These are phyloP conservation scores for Argyresthia goedartella DNA, from an alignment of 2,888 invertebrate species.

Conservation along the genomic window DNA sequence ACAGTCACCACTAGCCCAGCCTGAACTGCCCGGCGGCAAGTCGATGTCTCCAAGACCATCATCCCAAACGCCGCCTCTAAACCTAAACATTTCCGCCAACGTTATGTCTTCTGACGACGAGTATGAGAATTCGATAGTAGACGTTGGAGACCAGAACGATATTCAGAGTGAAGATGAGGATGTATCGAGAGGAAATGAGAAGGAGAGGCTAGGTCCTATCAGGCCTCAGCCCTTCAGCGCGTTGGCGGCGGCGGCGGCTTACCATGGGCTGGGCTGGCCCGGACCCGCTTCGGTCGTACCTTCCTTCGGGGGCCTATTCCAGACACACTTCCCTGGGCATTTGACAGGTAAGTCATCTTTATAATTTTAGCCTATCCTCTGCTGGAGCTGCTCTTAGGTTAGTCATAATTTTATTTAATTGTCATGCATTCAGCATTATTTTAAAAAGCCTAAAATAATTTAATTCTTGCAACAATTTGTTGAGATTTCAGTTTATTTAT, in stretches of 20 bases:
- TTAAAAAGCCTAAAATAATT: too few relatives aligned
- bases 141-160: conserved; percentile 82
- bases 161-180: conserved; percentile 56
- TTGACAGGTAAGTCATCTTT: conserved; percentile 42
- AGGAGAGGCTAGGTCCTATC: conserved; percentile 72
- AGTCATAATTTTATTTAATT: neutral
- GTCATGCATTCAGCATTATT: neutral
- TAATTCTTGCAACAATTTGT: too few relatives aligned
- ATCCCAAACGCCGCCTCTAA: conserved; percentile 58
- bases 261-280: conserved; percentile 73
- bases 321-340: conserved; percentile 72
- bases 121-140: conserved; percentile 80
- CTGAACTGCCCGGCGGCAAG: conserved; percentile 56
- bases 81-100: conserved; percentile 58
- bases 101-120: conserved; percentile 72
- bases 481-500: too few relatives aligned
- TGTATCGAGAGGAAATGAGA: conserved; percentile 31
- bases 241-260: conserved; percentile 77
- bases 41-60: conserved; percentile 46
- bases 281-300: conserved; percentile 69
- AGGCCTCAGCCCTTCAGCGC: conserved; percentile 84
- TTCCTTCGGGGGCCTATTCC: conserved; percentile 76
- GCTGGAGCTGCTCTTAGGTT: neutral
- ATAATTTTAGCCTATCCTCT: conserved; percentile 4
- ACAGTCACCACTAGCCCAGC: conserved; percentile 58